Conservation (phyloP, 2,113 vertebrate genomes). For the Callorhinus ursinus region DNA sequence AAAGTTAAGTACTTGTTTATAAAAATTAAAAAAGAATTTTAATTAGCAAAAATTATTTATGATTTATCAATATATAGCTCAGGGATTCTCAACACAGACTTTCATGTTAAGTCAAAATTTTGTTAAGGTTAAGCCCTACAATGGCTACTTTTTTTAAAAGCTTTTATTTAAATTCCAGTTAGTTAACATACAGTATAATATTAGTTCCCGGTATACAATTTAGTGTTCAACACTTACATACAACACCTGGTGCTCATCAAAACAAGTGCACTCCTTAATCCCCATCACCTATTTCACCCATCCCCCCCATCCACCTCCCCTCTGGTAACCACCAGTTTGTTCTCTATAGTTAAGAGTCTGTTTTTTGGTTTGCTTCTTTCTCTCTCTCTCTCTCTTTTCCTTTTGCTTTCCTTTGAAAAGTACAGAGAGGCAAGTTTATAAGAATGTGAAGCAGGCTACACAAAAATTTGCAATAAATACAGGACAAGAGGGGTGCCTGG, state of each 20-base stretch:
- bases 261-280: neutral
- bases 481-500: too few relatives aligned
- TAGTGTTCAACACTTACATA: neutral
- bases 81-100: neutral
- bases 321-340: neutral
- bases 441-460: neutral
- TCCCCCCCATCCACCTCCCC: neutral
- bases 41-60: neutral
- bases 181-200: neutral
- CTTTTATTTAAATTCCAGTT: neutral
- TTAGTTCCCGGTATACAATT: neutral
- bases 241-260: neutral
- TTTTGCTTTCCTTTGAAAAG: neutral
- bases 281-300: neutral
- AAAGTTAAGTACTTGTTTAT: neutral
- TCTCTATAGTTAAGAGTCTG: too few relatives aligned
- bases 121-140: neutral
- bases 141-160: neutral
- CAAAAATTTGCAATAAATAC: neutral
- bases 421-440: neutral
- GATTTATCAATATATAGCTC: neutral
- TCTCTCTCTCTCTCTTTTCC: neutral
- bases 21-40: neutral
- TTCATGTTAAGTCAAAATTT: neutral
- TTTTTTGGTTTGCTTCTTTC: neutral